These are phyloP conservation scores for Parapristionchus giblindavisi DNA, from an alignment of 2,888 invertebrate species.

Conservation along the genomic window DNA sequence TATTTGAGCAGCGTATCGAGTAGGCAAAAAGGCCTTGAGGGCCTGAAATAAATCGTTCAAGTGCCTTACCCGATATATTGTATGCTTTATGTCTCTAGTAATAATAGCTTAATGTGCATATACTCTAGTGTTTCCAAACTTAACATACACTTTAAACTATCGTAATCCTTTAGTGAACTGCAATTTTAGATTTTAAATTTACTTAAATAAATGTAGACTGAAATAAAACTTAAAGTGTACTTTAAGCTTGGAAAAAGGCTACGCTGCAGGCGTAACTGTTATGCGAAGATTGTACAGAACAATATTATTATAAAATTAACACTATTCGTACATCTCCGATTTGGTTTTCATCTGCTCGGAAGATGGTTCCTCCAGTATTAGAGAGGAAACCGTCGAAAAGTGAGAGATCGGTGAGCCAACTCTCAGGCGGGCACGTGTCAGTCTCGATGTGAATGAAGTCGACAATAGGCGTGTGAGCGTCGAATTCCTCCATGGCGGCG, in stretches of 20 bases:
- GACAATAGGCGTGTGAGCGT: neutral
- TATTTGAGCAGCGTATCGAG: conserved; percentile 18
- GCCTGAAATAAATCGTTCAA: neutral
- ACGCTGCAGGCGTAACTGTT: too few relatives aligned
- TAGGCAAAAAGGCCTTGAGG: conserved; percentile 17
- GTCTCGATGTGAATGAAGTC: conserved; percentile 33
- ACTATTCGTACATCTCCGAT: conserved; percentile 8
- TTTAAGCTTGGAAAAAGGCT: too few relatives aligned
- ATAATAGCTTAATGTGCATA: too few relatives aligned
- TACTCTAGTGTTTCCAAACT: too few relatives aligned
- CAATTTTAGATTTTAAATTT: too few relatives aligned
- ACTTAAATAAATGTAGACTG: too few relatives aligned
- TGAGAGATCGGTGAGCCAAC: conserved; percentile 1
- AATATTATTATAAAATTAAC: too few relatives aligned
- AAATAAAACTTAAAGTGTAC: too few relatives aligned
- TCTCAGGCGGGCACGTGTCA: neutral
- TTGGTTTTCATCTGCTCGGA: neutral
- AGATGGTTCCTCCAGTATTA: conserved; percentile 10
- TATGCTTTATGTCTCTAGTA: too few relatives aligned
- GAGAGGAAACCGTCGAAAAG: conserved; percentile 13
- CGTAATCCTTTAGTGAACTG: too few relatives aligned
- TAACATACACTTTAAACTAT: too few relatives aligned
- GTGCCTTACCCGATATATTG: neutral
- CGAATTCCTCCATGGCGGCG: conserved; percentile 15
- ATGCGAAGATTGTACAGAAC: too few relatives aligned